A percentile compares a stretch with the other conserved stretches of the same genome.
phyloP scores from a whole-genome alignment of 2,888 invertebrate genomes.

The Gisinianus flammeolus region DNA sequence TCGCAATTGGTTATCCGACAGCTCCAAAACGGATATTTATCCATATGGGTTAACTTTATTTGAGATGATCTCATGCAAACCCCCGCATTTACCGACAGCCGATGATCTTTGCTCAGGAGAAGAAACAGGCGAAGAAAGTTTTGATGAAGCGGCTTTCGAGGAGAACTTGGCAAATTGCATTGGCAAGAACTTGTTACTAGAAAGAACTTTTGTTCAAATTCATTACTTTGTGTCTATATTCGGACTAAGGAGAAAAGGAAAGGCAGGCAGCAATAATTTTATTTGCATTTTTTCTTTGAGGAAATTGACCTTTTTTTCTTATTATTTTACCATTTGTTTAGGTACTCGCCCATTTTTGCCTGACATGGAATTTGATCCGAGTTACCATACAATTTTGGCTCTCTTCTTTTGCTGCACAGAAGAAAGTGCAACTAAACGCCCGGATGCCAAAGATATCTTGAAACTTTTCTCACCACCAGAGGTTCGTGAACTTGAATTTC shows the following conservation, averaged over 20 bases:
- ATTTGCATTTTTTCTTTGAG: too few species aligned
- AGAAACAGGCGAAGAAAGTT: slow-evolving; percentile 26
- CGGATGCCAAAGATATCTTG: slow-evolving; percentile 67
- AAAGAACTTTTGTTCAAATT: not conserved
- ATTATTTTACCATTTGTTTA: slow-evolving; percentile 56
- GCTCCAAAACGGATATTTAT: slow-evolving; percentile 77
- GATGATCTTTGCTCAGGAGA: slow-evolving; percentile 25
- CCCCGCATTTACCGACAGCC: slow-evolving; percentile 64
- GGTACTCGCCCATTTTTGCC: slow-evolving; percentile 77
- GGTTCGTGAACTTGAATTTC: not conserved
- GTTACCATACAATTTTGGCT: slow-evolving; percentile 71
- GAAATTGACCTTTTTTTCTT: not conserved
- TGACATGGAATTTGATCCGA: slow-evolving; percentile 65
- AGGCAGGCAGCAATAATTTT: too few species aligned
- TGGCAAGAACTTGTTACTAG: slow-evolving; percentile 37
- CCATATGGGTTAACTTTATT: slow-evolving; percentile 78
- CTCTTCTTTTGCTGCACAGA: slow-evolving; percentile 77
- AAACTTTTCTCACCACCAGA: slow-evolving; percentile 6
- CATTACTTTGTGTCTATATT: not conserved
- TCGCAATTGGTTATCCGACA: too few species aligned
- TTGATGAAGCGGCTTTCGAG: slow-evolving; percentile 50
- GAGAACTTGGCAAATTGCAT: slow-evolving; percentile 43
- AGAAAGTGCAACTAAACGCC: slow-evolving; percentile 66
- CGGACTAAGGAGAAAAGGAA: too few species aligned
- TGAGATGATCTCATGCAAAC: slow-evolving; percentile 78